Conservation (phyloP, 2,113 vertebrate species). For the Lamprotornis superbus region DNA sequence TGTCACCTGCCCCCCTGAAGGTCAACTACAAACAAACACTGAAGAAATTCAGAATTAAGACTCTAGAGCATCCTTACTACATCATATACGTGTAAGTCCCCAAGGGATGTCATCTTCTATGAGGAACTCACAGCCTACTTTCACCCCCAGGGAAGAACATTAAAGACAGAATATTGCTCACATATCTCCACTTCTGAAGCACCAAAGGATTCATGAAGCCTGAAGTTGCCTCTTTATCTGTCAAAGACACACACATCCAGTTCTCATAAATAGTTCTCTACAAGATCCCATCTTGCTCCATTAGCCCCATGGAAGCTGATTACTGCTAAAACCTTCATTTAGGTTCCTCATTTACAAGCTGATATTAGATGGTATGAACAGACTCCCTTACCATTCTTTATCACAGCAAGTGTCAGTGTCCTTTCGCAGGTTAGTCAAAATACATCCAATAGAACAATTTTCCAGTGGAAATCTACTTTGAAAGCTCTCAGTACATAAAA, state of each 20-base stretch:
- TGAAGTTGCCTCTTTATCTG: background rate
- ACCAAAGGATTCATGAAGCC: background rate
- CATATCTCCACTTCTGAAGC: background rate
- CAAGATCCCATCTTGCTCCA: background rate
- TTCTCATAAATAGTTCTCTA: background rate
- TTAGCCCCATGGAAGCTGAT: background rate
- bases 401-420: background rate
- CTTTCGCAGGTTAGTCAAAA: background rate
- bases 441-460: background rate
- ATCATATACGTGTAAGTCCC: background rate
- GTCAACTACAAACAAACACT: background rate
- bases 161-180: background rate
- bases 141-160: background rate
- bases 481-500: background rate
- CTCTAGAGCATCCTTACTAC: background rate
- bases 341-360: background rate
- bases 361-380: background rate
- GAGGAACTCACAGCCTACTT: background rate
- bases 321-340: constrained; percentile 4
- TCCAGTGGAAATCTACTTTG: background rate
- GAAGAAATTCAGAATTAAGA: background rate
- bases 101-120: background rate
- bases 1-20: background rate
- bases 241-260: background rate
- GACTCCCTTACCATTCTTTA: background rate